phyloP scores from a whole-genome alignment of 2,888 invertebrate species.

The Tetanocera ferruginea region DNA sequence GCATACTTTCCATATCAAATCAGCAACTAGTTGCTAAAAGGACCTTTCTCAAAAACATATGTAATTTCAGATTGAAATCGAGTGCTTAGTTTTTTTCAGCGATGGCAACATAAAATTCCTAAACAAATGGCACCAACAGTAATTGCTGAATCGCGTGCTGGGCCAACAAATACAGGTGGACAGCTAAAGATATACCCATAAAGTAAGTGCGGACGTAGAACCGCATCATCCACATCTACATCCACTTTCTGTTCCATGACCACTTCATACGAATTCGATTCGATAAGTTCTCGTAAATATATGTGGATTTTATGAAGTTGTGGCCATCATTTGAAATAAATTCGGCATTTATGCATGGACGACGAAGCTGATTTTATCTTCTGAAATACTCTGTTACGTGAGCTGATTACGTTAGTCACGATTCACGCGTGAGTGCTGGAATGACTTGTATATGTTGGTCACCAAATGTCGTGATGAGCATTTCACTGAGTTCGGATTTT shows the following conservation, averaged over 20 bases:
- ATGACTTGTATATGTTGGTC: conserved; percentile 51
- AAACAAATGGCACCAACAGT: conserved; percentile 20
- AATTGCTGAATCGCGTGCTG: conserved; percentile 31
- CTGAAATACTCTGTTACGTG: conserved; percentile 57
- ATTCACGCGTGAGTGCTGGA: conserved; percentile 19
- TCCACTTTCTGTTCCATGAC: background rate
- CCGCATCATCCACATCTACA: background rate
- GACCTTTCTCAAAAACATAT: background rate
- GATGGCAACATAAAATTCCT: conserved; percentile 31
- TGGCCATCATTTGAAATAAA: conserved; percentile 55
- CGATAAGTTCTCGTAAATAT: background rate
- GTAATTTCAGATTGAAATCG: background rate
- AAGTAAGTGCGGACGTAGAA: background rate
- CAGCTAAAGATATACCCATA: background rate
- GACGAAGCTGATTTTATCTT: conserved; percentile 66
- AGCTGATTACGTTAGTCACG: conserved; percentile 62
- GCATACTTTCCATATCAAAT: background rate
- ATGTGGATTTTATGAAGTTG: background rate
- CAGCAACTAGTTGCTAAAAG: background rate
- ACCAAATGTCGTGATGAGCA: conserved; percentile 60
- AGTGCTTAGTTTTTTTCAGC: background rate
- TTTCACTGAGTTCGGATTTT: conserved; percentile 60
- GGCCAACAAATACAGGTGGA: background rate
- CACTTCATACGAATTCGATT: background rate
- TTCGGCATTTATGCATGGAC: conserved; percentile 63